A percentile compares a stretch with the other conserved stretches of the same genome.
Conservation (phyloP, 2,113 vertebrate genomes). For the Charina bottae region DNA sequence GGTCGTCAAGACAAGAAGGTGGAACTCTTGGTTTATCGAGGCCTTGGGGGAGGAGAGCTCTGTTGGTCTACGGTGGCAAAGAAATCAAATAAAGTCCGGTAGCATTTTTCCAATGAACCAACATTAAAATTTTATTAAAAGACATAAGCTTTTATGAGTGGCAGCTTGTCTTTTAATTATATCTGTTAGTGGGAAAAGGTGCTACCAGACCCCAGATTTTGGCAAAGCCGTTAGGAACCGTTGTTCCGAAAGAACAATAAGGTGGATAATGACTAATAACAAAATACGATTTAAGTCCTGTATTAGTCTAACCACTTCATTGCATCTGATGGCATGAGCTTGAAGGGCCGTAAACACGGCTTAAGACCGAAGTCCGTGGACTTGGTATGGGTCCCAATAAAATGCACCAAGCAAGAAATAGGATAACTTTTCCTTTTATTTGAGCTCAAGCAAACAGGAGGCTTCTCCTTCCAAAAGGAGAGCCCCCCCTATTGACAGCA, state of each 20-base stretch:
- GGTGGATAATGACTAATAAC: neutral
- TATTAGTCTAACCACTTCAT: neutral
- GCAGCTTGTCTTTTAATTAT: neutral
- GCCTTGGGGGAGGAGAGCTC: neutral
- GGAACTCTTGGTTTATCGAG: neutral
- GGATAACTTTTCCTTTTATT: no score
- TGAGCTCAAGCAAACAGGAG: no score
- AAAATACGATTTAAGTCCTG: neutral
- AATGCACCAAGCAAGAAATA: no score
- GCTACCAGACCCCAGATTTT: neutral
- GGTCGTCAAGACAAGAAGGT: neutral
- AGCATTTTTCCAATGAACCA: neutral
- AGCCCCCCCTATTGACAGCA: no score
- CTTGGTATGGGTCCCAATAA: no score
- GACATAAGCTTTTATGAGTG: no score
- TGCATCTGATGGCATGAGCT: neutral
- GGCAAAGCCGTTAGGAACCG: neutral
- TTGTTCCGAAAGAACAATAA: neutral
- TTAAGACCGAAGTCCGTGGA: no score
- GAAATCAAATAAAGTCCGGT: neutral
- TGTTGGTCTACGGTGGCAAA: neutral
- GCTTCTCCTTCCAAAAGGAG: no score
- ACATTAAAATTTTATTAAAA: no score
- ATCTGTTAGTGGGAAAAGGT: neutral
- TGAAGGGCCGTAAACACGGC: no score